Evolutionary conservation across 2,888 invertebrate genomes (phyloP).

Genomic region (Sarcophaga variegata): DNA sequence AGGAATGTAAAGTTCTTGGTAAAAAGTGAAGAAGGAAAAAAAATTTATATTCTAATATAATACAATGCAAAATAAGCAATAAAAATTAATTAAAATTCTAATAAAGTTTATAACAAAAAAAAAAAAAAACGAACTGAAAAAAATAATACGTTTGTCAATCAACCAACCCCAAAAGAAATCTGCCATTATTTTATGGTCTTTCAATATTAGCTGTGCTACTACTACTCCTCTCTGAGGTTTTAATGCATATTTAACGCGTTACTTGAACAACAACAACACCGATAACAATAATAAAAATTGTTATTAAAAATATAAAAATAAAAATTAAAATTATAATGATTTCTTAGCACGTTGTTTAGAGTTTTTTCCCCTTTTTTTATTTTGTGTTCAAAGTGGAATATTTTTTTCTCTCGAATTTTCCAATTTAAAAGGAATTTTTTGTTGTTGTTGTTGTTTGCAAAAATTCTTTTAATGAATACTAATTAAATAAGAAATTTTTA

Average conservation of each 20-base stretch:
- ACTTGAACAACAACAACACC: background rate
- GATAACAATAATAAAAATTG: background rate
- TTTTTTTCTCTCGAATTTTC: slow-evolving; percentile 51
- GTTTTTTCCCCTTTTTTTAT: slow-evolving; percentile 18
- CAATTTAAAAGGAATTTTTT: slow-evolving; percentile 62
- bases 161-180: slow-evolving; percentile 50
- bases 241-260: slow-evolving; percentile 33
- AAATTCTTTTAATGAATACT: slow-evolving; percentile 65
- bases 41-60: background rate
- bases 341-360: slow-evolving; percentile 66
- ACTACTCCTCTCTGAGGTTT: background rate
- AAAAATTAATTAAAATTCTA: slow-evolving; percentile 64
- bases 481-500: slow-evolving; percentile 47
- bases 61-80: background rate
- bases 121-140: background rate
- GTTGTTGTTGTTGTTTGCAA: slow-evolving; percentile 18
- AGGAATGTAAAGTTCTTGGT: background rate
- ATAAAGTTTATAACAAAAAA: slow-evolving; percentile 36
- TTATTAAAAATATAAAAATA: slow-evolving; percentile 24
- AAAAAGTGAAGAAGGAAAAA: background rate
- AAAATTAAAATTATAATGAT: slow-evolving; percentile 64
- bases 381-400: slow-evolving; percentile 29
- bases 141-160: slow-evolving; percentile 23
- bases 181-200: slow-evolving; percentile 57
- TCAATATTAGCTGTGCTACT: slow-evolving; percentile 1